These are phyloP conservation scores for Diadegma fenestrale DNA, from an alignment of 2,888 invertebrate genomes.

Conservation along the genomic window DNA sequence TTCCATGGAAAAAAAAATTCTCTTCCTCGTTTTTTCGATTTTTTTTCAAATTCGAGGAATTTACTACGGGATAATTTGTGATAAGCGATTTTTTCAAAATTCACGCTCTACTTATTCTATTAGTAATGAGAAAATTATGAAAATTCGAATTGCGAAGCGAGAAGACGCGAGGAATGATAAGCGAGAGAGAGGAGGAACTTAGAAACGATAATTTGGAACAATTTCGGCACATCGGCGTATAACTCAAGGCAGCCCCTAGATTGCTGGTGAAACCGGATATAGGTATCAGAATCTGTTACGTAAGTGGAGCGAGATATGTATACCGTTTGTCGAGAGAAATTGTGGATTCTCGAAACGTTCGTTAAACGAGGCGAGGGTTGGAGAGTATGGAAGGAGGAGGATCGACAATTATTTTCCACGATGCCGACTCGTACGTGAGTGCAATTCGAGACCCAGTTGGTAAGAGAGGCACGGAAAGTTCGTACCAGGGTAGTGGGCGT, in stretches of 20 bases:
- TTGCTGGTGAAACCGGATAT: conserved; percentile 36
- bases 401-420: conserved; percentile 69
- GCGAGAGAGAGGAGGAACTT: no score
- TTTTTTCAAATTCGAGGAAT: background rate
- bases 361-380: conserved; percentile 59
- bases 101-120: no score
- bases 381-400: conserved; percentile 38
- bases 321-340: conserved; percentile 49
- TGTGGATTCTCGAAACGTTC: conserved; percentile 63
- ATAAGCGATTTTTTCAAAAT: background rate
- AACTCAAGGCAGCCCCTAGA: conserved; percentile 7
- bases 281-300: conserved; percentile 36
- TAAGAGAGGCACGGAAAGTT: conserved; percentile 50
- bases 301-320: conserved; percentile 46
- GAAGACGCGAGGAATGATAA: no score
- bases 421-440: conserved; percentile 67
- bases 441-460: conserved; percentile 56
- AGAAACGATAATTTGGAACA: no score
- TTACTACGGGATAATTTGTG: background rate
- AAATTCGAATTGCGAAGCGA: no score
- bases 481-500: conserved; percentile 14
- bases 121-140: no score
- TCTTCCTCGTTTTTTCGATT: background rate
- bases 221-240: background rate
- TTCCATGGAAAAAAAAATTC: no score